Base-by-base conservation (phyloP, 2,888 invertebrate species). In the Alloscopus bannaensis region DNA sequence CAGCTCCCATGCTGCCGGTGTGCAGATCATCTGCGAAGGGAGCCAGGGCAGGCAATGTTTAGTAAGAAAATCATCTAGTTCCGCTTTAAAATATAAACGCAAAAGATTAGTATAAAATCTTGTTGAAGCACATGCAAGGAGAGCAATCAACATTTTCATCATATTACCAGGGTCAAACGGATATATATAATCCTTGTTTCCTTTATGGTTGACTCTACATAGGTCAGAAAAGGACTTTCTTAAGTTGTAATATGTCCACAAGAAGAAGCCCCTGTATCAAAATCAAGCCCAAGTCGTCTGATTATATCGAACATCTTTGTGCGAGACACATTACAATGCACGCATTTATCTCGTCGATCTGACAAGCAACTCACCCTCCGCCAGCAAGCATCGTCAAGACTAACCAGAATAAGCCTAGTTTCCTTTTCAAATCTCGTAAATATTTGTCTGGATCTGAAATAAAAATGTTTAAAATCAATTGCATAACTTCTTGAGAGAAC, bases 151-250 rank as follows among this genome's bases (percentile, higher is more conserved):
- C n/a, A n/a, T 26, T 26, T 18, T 28, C 22, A 57, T 13, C 13
- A 18, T 22, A 42, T 77, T 78, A 83, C 83, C 71, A 16, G 83
- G 81, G 59, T 83, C 83, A 66, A 70, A 57, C 2, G 76, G 64
- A 52, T 81, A 81, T 18, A 81, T 2, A 22, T 31, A 59, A 1
- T 40, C 40, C 28, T 22, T 18, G 11, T 24, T 42, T 26, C 3
- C 24, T 3, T 20, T n/a, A n/a, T n/a, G n/a, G n/a, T n/a, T n/a
- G n/a, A n/a, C n/a, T n/a, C n/a, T n/a, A n/a, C n/a, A n/a, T n/a
- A n/a, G n/a, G n/a, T n/a, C n/a, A n/a, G n/a, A n/a, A 42, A 57
- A 69, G 1, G 57, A 40, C 3, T 57, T 45, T 13, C 45, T 55
- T n/a, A 69, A 29, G 2, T 36, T 26, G n/a, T 13, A 26, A 42